Percentiles rank a stretch among this genome's conserved stretches.
phyloP scores from a whole-genome alignment of 64 coral and sea anemone genomes.

The Astreopora myriophthalma region DNA sequence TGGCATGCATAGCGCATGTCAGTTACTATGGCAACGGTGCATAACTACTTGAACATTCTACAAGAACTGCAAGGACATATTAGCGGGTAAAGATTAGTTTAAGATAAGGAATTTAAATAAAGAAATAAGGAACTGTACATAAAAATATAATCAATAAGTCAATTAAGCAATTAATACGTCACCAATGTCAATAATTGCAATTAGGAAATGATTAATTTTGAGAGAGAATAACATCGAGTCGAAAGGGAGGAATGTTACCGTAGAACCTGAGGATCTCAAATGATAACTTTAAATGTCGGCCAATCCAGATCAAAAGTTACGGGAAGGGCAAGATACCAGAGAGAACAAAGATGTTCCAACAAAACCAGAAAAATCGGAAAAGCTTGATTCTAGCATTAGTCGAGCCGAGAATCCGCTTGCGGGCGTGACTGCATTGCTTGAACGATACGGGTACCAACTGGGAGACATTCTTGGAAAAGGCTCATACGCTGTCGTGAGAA shows the following conservation, averaged over 20 bases:
- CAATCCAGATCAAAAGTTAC: slow-evolving; percentile 4
- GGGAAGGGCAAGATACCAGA: not conserved
- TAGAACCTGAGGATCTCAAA: not conserved
- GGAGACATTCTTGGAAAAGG: slow-evolving; percentile 97
- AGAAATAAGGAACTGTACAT: no score
- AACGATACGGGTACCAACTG: slow-evolving; percentile 92
- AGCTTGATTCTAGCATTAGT: not conserved
- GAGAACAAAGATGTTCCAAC: not conserved
- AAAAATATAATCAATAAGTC: not conserved
- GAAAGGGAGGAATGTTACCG: not conserved
- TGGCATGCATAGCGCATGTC: slow-evolving; percentile 25
- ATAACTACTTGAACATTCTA: no score
- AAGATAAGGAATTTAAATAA: no score
- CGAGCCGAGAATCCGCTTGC: slow-evolving; percentile 47
- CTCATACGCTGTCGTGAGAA: slow-evolving; percentile 90
- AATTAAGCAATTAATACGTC: not conserved
- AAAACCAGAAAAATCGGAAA: slow-evolving; percentile 45
- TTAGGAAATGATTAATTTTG: not conserved
- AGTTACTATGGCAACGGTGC: slow-evolving; percentile 9
- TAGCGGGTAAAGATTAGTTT: no score
- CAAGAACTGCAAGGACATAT: no score
- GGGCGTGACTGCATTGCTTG: slow-evolving; percentile 84
- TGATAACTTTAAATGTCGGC: slow-evolving; percentile 25
- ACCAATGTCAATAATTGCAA: not conserved
- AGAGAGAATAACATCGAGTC: not conserved